Percentiles rank a stretch among this genome's conserved stretches.
phyloP scores from a whole-genome alignment of 2,113 vertebrate species.

The Trematocara nigrifrons region DNA sequence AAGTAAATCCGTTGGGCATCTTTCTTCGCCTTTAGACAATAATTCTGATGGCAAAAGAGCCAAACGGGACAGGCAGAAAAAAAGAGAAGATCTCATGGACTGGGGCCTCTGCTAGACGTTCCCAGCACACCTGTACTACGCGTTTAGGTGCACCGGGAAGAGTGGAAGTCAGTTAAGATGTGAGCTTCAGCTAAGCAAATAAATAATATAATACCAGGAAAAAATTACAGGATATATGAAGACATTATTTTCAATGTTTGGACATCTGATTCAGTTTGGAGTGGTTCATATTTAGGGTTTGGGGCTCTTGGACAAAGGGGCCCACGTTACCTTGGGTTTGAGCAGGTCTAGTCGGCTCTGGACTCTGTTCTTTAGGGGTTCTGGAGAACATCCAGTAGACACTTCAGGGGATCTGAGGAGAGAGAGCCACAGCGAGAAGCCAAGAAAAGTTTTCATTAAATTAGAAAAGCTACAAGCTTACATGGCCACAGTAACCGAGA shows the following conservation, averaged over 20 bases:
- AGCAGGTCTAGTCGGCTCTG: constrained; percentile 69
- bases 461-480: constrained; percentile 2
- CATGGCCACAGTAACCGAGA: neutral
- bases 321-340: constrained; percentile 78
- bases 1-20: no score
- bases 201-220: constrained; percentile 64
- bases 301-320: constrained; percentile 15
- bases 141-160: neutral
- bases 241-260: constrained; percentile 64
- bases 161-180: constrained; percentile 58
- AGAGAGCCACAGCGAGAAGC: neutral
- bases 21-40: no score
- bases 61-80: no score
- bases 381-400: constrained; percentile 70
- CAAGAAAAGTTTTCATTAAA: constrained; percentile 15
- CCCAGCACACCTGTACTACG: neutral
- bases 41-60: no score
- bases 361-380: constrained; percentile 79
- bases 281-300: constrained; percentile 43
- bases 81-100: neutral
- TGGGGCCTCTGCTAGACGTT: neutral
- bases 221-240: constrained; percentile 67
- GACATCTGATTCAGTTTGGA: constrained; percentile 66
- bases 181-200: constrained; percentile 60
- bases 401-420: constrained; percentile 80